These are phyloP conservation scores for human DNA, from an alignment of 2,113 vertebrate species.

Conservation along the genomic window GRCh38 chr5:155851001-155851500, in stretches of 20 bases:
- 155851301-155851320: background rate
- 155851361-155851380: background rate
- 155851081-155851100: background rate
- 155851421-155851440: background rate
- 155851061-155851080: constrained; percentile 18
- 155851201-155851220: background rate
- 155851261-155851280: background rate
- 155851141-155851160: background rate
- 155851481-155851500: background rate
- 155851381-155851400: background rate
- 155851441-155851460: background rate
- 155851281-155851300: background rate
- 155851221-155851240: constrained; percentile 13
- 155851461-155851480: background rate
- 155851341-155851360: background rate
- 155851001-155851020: background rate
- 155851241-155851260: background rate
- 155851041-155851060: constrained; percentile 38
- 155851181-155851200: background rate
- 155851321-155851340: background rate
- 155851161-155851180: constrained; percentile 28
- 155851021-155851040: constrained; percentile 26
- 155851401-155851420: background rate
- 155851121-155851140: background rate
- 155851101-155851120: constrained; percentile 18